Evolutionary conservation across 2,113 vertebrate genomes (phyloP), one percentile per base, ranked within the genome.

Genomic region (Cephalopterus ornatus): DNA sequence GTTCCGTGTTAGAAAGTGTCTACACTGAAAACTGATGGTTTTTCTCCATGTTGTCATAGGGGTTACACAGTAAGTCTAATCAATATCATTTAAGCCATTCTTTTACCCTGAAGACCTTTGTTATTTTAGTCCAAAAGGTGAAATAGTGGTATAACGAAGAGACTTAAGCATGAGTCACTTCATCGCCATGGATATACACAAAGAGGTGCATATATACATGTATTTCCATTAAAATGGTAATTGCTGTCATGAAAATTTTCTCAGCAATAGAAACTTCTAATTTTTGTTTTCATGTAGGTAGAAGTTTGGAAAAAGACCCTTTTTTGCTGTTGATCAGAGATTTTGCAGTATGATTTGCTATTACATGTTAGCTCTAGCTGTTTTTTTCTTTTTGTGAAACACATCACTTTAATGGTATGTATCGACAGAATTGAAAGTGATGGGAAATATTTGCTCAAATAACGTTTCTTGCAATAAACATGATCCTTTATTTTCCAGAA

Each of bases 191-290:
- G n/a, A 41, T 82, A 21, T 85, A 53, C 33, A 32, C 4, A 28
- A 1, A 44, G 3, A 37, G 3, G 17, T 28, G 35, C 0, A 0
- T 18, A 7, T 13, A 16, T 32, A 22, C 2, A 1, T 74, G 0
- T 24, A 56, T n/a, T 70, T 85, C 62, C 65, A n/a, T 88, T 79
- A 52, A 82, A 93, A 81, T 79, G 41, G 20, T 85, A 66, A 32
- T 50, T 78, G 10, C 19, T n/a, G 26, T 73, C 71, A 33, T 24
- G 18, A 95, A 85, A 83, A 66, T 68, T 68, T 14, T 67, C 61
- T 78, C 33, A 46, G 39, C 15, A 49, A 73, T 7, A 80, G 28
- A 53, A 94, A 53, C 41, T 77, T 71, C 12, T 14, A 6, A 42
- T 37, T 84, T 88, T 77, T 78, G 14, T 28, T 71, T 80, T 66